Evolutionary conservation across 2,797 vertebrate genomes (phyloP), one percentile per base, ranked within the genome.

Genomic region (Euphonia xanthogaster): DNA sequence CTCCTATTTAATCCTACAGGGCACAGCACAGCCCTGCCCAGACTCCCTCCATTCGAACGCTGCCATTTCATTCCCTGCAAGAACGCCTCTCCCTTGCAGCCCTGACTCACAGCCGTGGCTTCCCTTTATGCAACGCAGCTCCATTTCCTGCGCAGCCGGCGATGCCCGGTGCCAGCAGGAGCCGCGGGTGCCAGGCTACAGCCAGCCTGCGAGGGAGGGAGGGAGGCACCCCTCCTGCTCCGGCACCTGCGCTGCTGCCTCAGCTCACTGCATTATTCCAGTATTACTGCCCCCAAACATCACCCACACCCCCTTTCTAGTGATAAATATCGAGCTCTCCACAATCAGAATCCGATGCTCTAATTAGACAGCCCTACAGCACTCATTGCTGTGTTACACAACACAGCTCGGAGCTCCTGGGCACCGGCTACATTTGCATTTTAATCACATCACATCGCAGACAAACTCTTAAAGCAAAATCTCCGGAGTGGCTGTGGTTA

Each of bases 221-320:
- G 44, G 1, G 6, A 22, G 23, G 48, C 47, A 22, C 22, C 62
- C 35, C 17, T 30, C 31, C 37, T 45, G 4, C 88, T 44, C 21
- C n/a, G 3, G 40, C 54, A 5, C 44, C 22, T 4, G 5, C 0
- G 0, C 68, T 18, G 10, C 89, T 53, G 35, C 51, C 39, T 2
- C 66, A 31, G 10, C 8, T 82, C 48, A 7, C 7, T 7, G 14
- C 27, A 9, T 20, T 11, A 55, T 48, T 76, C 45, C 80, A 28
- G 28, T 61, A 6, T 10, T 77, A 14, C 23, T 35, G 28, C 40
- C 12, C 37, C 8, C 7, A 50, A 12, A 63, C 21, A 53, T 8
- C 51, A 39, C 7, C 4, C 20, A 16, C 25, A 5, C 2, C 6
- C 21, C 25, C 20, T 66, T 82, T 33, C 14, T 39, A 79, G 60